Percentiles rank a stretch among this genome's conserved stretches.
Conservation (phyloP, 2,113 vertebrate species). For the Pantherophis guttatus region DNA sequence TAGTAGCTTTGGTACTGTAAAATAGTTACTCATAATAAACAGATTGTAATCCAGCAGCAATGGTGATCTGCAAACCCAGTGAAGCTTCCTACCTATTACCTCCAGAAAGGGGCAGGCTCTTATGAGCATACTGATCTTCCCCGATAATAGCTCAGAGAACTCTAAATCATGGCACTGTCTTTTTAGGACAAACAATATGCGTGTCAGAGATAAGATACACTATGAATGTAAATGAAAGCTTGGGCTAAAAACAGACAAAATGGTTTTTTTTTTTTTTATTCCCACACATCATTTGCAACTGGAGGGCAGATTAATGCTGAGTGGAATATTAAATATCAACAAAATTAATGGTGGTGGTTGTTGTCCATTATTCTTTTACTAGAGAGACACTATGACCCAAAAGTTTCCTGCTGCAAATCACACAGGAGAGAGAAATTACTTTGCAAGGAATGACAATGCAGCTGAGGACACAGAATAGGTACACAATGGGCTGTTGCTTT, state of each 20-base stretch:
- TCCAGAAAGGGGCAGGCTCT: background rate
- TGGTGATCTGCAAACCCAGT: background rate
- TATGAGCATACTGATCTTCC: background rate
- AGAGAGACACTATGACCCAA: background rate
- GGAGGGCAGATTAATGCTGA: background rate
- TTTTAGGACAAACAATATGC: conserved; percentile 21
- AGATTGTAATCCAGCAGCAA: background rate
- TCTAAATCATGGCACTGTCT: conserved; percentile 6
- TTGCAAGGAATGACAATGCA: background rate
- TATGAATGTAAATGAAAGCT: conserved; percentile 17
- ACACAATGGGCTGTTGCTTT: background rate
- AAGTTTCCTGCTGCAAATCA: background rate
- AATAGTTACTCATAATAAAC: background rate
- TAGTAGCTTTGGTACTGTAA: background rate
- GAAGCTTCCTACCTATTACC: background rate
- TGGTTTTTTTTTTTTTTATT: background rate
- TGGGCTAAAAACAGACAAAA: conserved; percentile 18
- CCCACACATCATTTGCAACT: background rate
- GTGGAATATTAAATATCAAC: background rate
- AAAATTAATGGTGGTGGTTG: background rate
- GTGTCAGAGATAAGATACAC: conserved; percentile 13
- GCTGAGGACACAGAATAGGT: background rate
- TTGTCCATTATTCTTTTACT: background rate
- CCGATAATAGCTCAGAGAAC: background rate
- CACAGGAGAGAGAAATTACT: background rate